Conservation (phyloP, 2,113 vertebrate genomes). For the Hippopotamus amphibius region DNA sequence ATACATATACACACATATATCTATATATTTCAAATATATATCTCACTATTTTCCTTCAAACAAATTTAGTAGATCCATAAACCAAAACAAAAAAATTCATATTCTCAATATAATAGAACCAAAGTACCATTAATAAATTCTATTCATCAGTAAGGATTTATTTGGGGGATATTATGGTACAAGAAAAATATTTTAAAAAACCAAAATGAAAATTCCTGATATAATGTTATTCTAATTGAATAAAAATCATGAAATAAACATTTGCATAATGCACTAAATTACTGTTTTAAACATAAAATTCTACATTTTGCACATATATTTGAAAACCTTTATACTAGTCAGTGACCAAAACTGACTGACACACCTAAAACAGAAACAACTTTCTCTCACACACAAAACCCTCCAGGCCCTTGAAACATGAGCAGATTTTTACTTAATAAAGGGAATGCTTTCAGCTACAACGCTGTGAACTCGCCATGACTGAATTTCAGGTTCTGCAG, state of each 20-base stretch:
- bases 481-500: not conserved
- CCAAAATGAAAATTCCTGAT: not conserved
- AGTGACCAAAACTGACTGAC: not conserved
- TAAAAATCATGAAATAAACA: not conserved
- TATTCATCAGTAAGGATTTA: not conserved
- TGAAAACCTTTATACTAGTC: not conserved
- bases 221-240: not conserved
- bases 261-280: not conserved
- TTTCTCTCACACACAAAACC: not conserved
- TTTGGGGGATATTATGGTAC: not conserved
- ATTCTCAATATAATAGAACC: not conserved
- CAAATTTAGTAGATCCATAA: not conserved
- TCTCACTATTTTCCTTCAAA: slow-evolving; percentile 1
- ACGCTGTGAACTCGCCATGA: not conserved
- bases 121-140: not conserved
- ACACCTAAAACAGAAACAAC: not conserved
- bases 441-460: not conserved
- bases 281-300: not conserved
- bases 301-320: not conserved
- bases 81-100: not conserved
- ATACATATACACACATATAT: fast-evolving
- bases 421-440: not conserved
- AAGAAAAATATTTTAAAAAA: not conserved
- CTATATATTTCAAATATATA: not conserved
- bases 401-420: not conserved